phyloP scores from a whole-genome alignment of 2,113 vertebrate genomes.

The Menura novaehollandiae region DNA sequence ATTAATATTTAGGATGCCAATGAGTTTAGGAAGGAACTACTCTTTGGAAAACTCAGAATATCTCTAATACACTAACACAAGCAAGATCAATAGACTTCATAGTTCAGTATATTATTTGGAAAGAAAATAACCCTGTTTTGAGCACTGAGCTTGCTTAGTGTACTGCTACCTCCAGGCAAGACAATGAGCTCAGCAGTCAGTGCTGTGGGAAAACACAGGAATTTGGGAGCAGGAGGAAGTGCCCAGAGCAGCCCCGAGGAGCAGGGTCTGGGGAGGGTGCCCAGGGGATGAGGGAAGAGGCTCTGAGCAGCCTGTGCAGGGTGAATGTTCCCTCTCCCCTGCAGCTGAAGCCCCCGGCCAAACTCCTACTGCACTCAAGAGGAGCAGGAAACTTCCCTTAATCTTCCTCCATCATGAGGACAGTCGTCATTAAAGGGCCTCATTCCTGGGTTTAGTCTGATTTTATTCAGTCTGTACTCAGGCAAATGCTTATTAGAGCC shows the following conservation, averaged over 20 bases:
- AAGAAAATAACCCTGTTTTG: neutral
- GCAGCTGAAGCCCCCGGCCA: neutral
- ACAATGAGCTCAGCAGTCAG: neutral
- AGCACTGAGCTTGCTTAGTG: neutral
- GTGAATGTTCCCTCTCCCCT: no score
- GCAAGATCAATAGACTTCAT: neutral
- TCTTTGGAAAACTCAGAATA: neutral
- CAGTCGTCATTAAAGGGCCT: neutral
- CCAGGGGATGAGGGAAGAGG: accelerated
- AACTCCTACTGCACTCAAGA: neutral
- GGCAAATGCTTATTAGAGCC: neutral
- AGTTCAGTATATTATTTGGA: neutral
- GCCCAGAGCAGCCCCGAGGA: neutral
- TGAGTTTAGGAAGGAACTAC: neutral
- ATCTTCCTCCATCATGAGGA: neutral
- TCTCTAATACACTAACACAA: neutral
- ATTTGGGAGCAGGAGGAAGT: neutral
- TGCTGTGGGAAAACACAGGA: accelerated
- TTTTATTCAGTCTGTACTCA: neutral
- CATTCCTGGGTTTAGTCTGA: neutral
- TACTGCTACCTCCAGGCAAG: neutral
- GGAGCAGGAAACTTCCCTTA: neutral
- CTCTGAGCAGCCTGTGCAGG: neutral
- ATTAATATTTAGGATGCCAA: constrained; percentile 18
- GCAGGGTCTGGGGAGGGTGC: no score